Conservation (phyloP, 2,113 vertebrate genomes). For the Terrapene triunguis region DNA sequence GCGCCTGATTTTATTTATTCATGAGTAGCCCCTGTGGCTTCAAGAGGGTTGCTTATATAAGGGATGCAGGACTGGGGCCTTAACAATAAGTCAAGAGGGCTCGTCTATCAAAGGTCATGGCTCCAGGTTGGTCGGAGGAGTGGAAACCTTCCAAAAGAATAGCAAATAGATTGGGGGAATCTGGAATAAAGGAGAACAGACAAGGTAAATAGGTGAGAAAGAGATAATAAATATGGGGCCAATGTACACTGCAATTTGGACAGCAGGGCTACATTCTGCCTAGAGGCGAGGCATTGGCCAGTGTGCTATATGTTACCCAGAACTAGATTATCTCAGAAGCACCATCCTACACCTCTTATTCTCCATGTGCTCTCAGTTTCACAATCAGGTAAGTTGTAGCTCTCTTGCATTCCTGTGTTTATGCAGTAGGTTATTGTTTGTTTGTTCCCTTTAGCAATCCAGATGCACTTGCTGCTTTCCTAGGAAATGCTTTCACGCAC, state of each 20-base stretch:
- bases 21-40: neutral
- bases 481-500: neutral
- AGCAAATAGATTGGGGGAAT: neutral
- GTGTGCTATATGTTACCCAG: neutral
- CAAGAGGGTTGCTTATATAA: neutral
- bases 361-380: neutral
- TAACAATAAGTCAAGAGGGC: accelerated
- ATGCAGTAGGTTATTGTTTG: neutral
- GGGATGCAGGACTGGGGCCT: neutral
- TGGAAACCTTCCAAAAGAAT: neutral
- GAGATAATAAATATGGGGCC: neutral
- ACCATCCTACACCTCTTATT: neutral
- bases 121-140: neutral
- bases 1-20: neutral
- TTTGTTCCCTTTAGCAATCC: neutral
- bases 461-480: neutral
- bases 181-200: neutral
- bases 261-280: neutral
- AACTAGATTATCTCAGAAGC: neutral
- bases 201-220: neutral
- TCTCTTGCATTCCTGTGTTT: neutral
- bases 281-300: neutral
- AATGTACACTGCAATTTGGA: neutral
- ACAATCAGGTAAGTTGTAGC: neutral
- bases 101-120: neutral